Percentiles rank a stretch among this genome's conserved stretches.
Conservation (phyloP, 1,140 invertebrate genomes). For the Drosophila ironensis region DNA sequence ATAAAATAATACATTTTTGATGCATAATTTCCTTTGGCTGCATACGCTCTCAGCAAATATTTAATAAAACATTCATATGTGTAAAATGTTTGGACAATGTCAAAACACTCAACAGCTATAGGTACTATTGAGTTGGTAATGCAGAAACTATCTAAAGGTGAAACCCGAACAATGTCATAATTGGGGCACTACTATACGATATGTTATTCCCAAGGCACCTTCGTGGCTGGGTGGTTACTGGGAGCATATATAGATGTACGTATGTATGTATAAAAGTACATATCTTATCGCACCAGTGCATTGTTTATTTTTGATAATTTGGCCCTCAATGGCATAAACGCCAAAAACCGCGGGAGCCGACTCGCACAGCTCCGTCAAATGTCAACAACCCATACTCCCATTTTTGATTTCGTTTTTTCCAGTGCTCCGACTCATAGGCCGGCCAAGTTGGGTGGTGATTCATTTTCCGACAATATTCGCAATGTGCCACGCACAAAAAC, state of each 20-base stretch:
- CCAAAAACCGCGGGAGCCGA: conserved; percentile 11
- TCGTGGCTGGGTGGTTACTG: not conserved
- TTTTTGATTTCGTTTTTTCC: conserved; percentile 3
- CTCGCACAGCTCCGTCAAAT: conserved; percentile 34
- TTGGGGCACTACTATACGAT: too few species aligned
- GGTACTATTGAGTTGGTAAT: too few species aligned
- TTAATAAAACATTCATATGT: too few species aligned
- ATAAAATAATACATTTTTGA: too few species aligned
- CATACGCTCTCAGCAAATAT: too few species aligned
- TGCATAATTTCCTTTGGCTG: too few species aligned
- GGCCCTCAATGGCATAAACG: conserved; percentile 36
- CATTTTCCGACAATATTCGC: conserved; percentile 20
- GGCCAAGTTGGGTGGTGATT: conserved; percentile 24
- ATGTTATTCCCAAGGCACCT: not conserved
- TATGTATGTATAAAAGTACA: too few species aligned
- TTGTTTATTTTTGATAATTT: conserved; percentile 44
- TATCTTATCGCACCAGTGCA: conserved; percentile 52
- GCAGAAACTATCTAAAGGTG: too few species aligned
- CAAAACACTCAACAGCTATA: too few species aligned
- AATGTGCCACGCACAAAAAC: conserved; percentile 12
- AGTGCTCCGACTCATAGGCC: conserved; percentile 2
- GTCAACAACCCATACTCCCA: conserved; percentile 20
- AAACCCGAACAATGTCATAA: too few species aligned
- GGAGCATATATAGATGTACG: not conserved
- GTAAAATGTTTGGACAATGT: too few species aligned